Percentiles rank a stretch among this genome's conserved stretches.
Conservation (phyloP, 2,797 vertebrate species). For the Pteropus rufus region DNA sequence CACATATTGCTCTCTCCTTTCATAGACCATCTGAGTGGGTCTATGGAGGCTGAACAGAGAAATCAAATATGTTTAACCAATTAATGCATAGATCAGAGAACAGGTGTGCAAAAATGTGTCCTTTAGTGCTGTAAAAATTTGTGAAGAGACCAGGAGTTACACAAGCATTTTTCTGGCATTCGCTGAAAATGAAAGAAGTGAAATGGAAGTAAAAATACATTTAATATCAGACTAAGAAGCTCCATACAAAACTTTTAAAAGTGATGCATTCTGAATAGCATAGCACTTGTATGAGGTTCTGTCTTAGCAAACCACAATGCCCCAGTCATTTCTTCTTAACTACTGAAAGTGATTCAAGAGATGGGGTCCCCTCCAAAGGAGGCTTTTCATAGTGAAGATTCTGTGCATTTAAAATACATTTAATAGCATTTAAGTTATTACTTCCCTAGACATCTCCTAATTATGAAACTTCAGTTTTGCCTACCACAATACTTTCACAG, state of each 20-base stretch:
- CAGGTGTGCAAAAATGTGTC: neutral
- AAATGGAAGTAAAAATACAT: neutral
- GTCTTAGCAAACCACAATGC: neutral
- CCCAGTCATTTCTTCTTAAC: neutral
- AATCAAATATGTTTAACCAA: neutral
- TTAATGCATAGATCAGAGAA: neutral
- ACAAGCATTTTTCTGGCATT: neutral
- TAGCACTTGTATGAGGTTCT: neutral
- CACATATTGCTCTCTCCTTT: neutral
- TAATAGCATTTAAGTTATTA: neutral
- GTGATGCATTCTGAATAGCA: neutral
- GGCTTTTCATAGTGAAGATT: neutral
- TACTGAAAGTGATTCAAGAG: neutral
- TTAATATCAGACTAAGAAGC: neutral
- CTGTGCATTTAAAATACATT: neutral
- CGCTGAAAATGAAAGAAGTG: neutral
- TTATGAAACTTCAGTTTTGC: neutral
- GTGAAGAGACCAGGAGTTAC: neutral
- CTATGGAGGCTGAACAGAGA: neutral
- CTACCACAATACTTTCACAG: neutral
- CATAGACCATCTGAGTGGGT: neutral
- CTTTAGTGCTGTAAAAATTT: neutral
- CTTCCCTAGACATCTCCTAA: neutral
- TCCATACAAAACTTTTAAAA: neutral
- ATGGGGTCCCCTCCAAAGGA: neutral